A percentile compares a stretch with the other conserved stretches of the same genome.
Evolutionary conservation across 2,113 vertebrate genomes (phyloP).

Genomic region (Oenanthe melanoleuca): DNA sequence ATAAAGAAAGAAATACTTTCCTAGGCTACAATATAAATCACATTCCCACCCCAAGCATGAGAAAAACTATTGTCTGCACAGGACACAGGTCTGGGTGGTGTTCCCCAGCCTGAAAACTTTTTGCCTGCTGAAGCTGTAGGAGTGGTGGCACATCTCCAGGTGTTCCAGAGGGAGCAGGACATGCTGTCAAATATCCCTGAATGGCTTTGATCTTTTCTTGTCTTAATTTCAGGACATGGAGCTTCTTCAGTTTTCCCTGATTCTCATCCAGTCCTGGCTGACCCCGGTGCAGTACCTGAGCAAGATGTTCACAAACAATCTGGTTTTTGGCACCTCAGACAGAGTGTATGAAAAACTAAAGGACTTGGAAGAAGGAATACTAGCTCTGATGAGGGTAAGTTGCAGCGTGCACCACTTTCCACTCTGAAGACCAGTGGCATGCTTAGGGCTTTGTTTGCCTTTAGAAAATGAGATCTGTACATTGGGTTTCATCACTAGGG

Average conservation of each 20-base stretch:
- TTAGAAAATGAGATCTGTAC: background rate
- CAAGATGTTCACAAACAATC: conserved; percentile 79
- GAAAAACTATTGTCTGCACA: background rate
- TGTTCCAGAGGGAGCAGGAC: background rate
- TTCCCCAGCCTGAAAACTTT: background rate
- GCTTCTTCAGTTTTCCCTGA: conserved; percentile 80
- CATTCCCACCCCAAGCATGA: background rate
- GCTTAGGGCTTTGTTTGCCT: background rate
- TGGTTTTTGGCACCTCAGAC: conserved; percentile 79
- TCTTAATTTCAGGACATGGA: conserved; percentile 77
- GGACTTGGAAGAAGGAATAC: conserved; percentile 85
- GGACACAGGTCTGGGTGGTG: background rate
- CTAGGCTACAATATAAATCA: background rate
- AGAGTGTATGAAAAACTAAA: conserved; percentile 83
- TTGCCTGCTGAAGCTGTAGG: background rate
- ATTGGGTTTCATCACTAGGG: background rate
- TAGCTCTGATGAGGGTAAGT: conserved; percentile 84
- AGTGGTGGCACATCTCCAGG: background rate
- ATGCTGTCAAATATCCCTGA: background rate
- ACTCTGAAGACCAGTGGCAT: background rate
- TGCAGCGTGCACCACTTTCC: background rate
- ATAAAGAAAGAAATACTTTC: background rate
- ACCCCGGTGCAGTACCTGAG: conserved; percentile 76
- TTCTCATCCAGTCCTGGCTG: conserved; percentile 87
- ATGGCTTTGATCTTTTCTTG: background rate